phyloP scores from a whole-genome alignment of 2,797 vertebrate species.

The Phataginus tricuspis region DNA sequence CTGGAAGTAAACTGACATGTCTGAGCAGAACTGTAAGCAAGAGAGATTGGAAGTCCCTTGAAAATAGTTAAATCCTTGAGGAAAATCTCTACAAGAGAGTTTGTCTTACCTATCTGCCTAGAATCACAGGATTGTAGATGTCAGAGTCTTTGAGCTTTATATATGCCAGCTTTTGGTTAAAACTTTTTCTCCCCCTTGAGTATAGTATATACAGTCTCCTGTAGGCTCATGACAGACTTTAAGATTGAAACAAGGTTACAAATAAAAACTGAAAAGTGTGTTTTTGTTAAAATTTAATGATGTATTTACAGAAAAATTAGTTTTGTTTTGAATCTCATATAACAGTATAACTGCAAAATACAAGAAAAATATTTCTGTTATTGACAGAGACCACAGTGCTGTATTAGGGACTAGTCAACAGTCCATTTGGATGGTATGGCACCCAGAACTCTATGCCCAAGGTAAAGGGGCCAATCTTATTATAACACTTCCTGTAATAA shows the following conservation, averaged over 20 bases:
- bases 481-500: rapidly evolving
- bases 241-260: neutral
- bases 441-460: neutral
- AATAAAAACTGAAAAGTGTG: neutral
- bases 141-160: neutral
- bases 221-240: neutral
- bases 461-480: rapidly evolving
- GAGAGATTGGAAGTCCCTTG: neutral
- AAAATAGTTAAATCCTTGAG: neutral
- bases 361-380: neutral
- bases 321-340: neutral
- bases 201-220: neutral
- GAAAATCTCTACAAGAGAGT: neutral
- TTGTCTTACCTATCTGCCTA: neutral
- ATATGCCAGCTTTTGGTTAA: neutral
- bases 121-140: neutral
- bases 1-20: neutral
- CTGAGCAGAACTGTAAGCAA: rapidly evolving
- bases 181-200: neutral
- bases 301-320: neutral
- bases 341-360: neutral
- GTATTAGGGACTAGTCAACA: neutral
- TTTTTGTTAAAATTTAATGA: neutral
- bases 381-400: neutral
- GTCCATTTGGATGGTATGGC: neutral